Conservation (phyloP, 2,113 vertebrate genomes). For the cat (Felis catus) region F.catus_Fca126_mat1.0 CM031413.1:147367501-147368000, state of each 20-base stretch:
- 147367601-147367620: background rate
- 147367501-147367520: no score
- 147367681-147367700: background rate
- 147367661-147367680: background rate
- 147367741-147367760: background rate
- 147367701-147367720: background rate
- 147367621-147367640: background rate
- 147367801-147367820: background rate
- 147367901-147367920: background rate
- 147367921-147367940: background rate
- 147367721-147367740: background rate
- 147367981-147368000: background rate
- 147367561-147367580: no score
- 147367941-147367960: background rate
- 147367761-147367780: constrained; percentile 2
- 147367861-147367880: background rate
- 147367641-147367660: background rate
- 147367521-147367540: no score
- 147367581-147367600: background rate
- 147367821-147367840: constrained; percentile 7
- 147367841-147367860: background rate
- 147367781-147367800: constrained; percentile 43
- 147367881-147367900: background rate
- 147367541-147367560: no score
- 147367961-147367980: background rate